Evolutionary conservation across 2,797 vertebrate species (phyloP), one percentile per base, ranked within the genome.

Genomic region (Thalassophryne amazonica): DNA sequence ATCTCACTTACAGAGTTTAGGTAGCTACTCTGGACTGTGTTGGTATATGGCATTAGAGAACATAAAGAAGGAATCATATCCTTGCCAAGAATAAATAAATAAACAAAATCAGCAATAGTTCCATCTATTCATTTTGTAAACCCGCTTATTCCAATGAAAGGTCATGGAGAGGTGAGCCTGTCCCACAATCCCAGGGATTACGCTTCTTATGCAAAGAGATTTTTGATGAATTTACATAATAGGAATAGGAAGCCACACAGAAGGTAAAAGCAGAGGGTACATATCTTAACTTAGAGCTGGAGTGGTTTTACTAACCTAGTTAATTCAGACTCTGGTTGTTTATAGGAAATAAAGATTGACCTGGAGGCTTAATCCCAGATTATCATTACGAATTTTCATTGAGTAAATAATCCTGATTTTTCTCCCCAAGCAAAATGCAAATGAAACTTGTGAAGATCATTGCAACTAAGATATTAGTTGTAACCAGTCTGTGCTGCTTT

Each of bases 161-260:
- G n/a, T n/a, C n/a, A n/a, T n/a, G n/a, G n/a, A n/a, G n/a, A n/a
- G n/a, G n/a, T n/a, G n/a, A n/a, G n/a, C 35, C 28, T 12, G 55
- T 37, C 29, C 61, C 35, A 36, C 65, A 55, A 19, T 29, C 30
- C 24, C 7, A 40, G 9, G 56, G 86, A 89, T 88, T 86, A 89
- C 43, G 54, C 38, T 65, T 74, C 60, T 88, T 88, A 89, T 73
- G 83, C 68, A 78, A 87, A 86, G 73, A 75, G 84, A 87, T 89
- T 87, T 86, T 48, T 52, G 71, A 75, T 61, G 36, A 66, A 77
- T 84, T 89, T 88, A 89, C 56, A 72, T 88, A 90, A 89, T 52
- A 51, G 43, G 19, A 23, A 40, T n/a, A n/a, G 11, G 10, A 52
- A 25, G 22, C 10, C 49, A 27, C 48, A 56, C 43, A 23, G 33